Percentiles rank a stretch among this genome's conserved stretches.
Evolutionary conservation across 2,888 invertebrate genomes (phyloP).

Genomic region (Phorcus lineatus): DNA sequence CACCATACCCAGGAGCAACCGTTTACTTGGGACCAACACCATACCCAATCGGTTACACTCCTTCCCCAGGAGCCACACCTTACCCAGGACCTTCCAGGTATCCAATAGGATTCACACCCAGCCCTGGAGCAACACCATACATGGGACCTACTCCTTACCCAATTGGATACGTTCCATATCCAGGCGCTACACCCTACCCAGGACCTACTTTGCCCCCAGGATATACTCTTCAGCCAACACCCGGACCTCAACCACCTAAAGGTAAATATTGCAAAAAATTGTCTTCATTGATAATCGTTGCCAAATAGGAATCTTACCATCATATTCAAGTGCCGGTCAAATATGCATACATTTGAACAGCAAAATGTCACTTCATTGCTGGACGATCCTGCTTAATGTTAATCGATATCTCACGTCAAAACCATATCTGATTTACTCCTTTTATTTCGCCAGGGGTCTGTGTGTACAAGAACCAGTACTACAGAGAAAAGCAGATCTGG

Average conservation of each 20-base stretch:
- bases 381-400: too few relatives aligned
- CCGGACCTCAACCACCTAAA: too few relatives aligned
- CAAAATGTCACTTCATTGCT: too few relatives aligned
- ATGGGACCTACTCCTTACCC: background rate
- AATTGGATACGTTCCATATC: background rate
- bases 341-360: too few relatives aligned
- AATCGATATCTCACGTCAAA: too few relatives aligned
- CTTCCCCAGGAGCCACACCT: too few relatives aligned
- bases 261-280: too few relatives aligned
- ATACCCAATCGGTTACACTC: background rate
- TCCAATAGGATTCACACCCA: background rate
- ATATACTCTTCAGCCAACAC: background rate
- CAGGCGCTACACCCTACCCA: background rate
- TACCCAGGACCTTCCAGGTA: too few relatives aligned
- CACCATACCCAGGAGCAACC: slow-evolving; percentile 1
- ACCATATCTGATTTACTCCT: background rate
- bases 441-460: slow-evolving; percentile 43
- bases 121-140: slow-evolving; percentile 2
- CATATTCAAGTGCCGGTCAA: too few relatives aligned
- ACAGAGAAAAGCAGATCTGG: slow-evolving; percentile 58
- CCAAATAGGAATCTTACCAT: too few relatives aligned
- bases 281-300: too few relatives aligned
- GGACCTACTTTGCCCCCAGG: slow-evolving; percentile 9
- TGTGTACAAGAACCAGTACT: slow-evolving; percentile 55
- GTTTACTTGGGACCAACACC: background rate